Conservation (phyloP, 2,113 vertebrate species). For the Oreochromis niloticus region DNA sequence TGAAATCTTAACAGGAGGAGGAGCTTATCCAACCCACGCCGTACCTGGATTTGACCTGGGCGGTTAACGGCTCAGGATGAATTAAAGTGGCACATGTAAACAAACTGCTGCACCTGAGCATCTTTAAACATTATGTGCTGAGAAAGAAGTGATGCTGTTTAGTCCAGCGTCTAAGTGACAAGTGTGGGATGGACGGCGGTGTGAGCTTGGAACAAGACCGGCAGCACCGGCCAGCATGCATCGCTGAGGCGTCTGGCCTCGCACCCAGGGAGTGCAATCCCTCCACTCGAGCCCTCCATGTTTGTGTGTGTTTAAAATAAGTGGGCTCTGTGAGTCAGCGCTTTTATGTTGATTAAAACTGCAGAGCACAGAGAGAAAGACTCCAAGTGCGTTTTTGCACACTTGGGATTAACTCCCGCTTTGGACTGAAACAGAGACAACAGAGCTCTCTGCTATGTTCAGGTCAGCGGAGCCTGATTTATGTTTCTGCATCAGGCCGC, state of each 20-base stretch:
- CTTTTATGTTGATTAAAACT: neutral
- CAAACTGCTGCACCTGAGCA: neutral
- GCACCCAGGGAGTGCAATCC: neutral
- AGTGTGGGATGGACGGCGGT: neutral
- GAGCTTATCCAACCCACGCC: neutral
- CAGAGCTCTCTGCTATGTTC: neutral
- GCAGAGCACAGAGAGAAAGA: neutral
- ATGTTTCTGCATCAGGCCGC: neutral
- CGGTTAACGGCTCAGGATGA: neutral
- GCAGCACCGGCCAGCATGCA: neutral
- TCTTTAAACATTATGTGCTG: neutral
- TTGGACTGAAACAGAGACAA: neutral
- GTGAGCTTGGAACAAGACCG: slow-evolving; percentile 1
- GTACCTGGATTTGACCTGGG: neutral
- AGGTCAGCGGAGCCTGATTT: neutral
- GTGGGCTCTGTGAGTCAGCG: neutral
- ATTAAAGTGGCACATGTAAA: neutral
- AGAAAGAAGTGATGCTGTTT: neutral
- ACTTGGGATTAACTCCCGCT: neutral
- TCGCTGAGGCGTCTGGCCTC: slow-evolving; percentile 11
- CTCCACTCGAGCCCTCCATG: neutral
- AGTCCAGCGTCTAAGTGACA: neutral
- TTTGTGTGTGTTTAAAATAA: neutral
- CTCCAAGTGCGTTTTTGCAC: neutral
- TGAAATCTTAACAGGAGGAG: neutral